Evolutionary conservation across 2,797 vertebrate species (phyloP).

Genomic region (Coluber constrictor): DNA sequence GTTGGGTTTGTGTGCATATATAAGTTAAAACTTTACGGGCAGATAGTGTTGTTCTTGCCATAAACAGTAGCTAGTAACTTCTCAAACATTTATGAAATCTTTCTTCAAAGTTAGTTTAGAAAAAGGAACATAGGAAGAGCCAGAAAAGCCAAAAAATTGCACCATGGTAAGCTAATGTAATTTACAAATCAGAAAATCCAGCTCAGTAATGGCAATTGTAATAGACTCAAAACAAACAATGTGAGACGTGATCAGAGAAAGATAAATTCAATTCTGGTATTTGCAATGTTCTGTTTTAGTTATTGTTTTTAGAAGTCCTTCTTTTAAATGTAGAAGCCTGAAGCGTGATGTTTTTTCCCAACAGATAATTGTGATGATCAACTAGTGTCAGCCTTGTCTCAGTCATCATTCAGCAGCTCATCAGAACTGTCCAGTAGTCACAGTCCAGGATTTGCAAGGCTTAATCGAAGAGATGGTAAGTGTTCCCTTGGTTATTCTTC

Average conservation of each 20-base stretch:
- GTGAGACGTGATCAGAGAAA: not conserved
- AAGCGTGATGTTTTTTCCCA: slow-evolving; percentile 48
- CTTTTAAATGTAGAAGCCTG: slow-evolving; percentile 15
- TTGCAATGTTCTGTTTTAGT: not conserved
- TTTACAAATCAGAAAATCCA: not conserved
- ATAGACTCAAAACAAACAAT: not conserved
- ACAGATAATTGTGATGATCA: slow-evolving; percentile 90
- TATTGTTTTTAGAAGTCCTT: not conserved
- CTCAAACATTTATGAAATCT: not conserved
- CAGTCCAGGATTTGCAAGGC: slow-evolving; percentile 85
- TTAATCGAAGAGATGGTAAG: slow-evolving; percentile 94
- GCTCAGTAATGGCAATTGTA: not conserved
- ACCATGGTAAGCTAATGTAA: not conserved
- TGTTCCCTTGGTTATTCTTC: slow-evolving; percentile 10
- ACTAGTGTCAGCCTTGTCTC: slow-evolving; percentile 79
- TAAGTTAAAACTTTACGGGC: not conserved
- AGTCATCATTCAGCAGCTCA: slow-evolving; percentile 87
- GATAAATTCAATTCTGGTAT: not conserved
- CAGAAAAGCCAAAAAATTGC: slow-evolving; percentile 5
- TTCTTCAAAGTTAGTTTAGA: slow-evolving; percentile 10
- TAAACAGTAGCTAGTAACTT: not conserved
- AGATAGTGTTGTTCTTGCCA: not conserved
- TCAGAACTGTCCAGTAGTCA: slow-evolving; percentile 85
- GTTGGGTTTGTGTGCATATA: not conserved
- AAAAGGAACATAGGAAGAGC: not conserved